These are phyloP conservation scores for Sphyrna mokarran DNA, from an alignment of 2,113 vertebrate genomes.

Conservation along the genomic window DNA sequence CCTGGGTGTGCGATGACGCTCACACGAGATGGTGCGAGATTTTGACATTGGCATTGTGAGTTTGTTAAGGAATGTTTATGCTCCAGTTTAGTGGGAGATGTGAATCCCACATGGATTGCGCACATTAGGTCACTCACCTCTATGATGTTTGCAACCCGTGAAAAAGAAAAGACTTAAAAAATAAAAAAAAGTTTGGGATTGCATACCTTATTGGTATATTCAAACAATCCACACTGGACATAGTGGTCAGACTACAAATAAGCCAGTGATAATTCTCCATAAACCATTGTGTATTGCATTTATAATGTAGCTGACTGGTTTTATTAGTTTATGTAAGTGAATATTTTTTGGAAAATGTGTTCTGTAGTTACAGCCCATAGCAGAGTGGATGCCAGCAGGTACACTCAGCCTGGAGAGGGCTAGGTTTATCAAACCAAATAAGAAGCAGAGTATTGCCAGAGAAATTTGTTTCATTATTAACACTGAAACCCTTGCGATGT, in stretches of 20 bases:
- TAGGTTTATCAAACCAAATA: not conserved
- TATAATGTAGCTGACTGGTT: not conserved
- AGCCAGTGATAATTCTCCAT: not conserved
- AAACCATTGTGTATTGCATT: conserved; percentile 1
- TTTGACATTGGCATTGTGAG: not conserved
- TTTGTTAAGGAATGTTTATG: not conserved
- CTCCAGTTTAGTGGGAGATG: not conserved
- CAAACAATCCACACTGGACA: not conserved
- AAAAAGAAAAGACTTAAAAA: not conserved
- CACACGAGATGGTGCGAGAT: not conserved
- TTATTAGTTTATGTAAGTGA: not conserved
- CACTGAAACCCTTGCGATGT: no score
- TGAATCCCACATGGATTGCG: not conserved
- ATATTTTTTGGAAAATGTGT: not conserved
- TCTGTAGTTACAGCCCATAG: not conserved
- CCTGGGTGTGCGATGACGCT: not conserved
- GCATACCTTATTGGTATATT: not conserved
- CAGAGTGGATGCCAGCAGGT: not conserved
- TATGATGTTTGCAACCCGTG: not conserved
- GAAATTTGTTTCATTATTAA: not conserved
- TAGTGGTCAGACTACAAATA: not conserved
- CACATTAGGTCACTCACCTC: not conserved
- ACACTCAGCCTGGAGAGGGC: not conserved
- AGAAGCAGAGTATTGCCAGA: not conserved
- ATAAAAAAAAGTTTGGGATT: not conserved